phyloP scores from a whole-genome alignment of 2,888 invertebrate species.

The Leptodirus hochenwartii region DNA sequence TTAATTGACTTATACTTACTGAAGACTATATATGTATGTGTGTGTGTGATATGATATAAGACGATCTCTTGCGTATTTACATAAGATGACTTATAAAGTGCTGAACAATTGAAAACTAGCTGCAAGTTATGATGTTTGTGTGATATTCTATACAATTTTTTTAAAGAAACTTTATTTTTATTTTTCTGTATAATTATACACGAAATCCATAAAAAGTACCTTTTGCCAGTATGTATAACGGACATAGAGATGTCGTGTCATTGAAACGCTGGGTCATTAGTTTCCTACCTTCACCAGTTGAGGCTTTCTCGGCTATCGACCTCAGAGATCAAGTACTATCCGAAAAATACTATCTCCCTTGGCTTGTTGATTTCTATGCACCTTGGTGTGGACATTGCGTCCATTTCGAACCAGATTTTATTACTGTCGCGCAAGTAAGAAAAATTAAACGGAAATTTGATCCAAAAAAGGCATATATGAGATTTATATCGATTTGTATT shows the following conservation, averaged over 20 bases:
- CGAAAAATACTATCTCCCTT: conserved; percentile 25
- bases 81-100: too few relatives aligned
- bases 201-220: neutral
- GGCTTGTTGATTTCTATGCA: conserved; percentile 48
- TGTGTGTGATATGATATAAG: too few relatives aligned
- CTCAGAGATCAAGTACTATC: conserved; percentile 30
- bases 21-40: too few relatives aligned
- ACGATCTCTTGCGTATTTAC: too few relatives aligned
- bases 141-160: too few relatives aligned
- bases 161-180: too few relatives aligned
- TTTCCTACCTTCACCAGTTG: conserved; percentile 39
- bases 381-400: conserved; percentile 49
- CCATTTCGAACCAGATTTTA: conserved; percentile 48
- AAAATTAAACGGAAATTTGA: conserved; percentile 1
- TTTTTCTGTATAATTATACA: neutral
- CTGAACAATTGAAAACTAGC: too few relatives aligned
- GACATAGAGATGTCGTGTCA: conserved; percentile 40
- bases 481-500: conserved; percentile 10
- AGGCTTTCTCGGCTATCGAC: conserved; percentile 26
- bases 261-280: conserved; percentile 42
- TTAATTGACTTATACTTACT: too few relatives aligned
- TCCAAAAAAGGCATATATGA: conserved; percentile 3
- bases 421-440: conserved; percentile 39
- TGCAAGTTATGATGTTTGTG: neutral
- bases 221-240: conserved; percentile 33